Conservation (phyloP, 2,113 vertebrate genomes). For the Melanotaenia duboulayi region DNA sequence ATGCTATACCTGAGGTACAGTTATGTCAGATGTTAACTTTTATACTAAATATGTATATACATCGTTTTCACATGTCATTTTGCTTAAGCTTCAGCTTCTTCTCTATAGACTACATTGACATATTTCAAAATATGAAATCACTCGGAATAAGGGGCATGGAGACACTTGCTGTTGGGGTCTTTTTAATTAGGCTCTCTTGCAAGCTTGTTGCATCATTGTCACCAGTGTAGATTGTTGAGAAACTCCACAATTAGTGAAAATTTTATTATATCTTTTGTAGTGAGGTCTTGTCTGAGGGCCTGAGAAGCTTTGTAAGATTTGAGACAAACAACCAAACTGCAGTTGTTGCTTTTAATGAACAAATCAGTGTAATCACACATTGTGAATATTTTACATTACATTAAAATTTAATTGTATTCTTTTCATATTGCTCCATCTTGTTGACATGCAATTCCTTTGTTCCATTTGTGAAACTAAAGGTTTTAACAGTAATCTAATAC, state of each 20-base stretch:
- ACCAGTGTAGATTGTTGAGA: constrained; percentile 68
- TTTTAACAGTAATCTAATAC: constrained; percentile 14
- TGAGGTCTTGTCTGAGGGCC: constrained; percentile 46
- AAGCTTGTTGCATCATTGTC: constrained; percentile 70
- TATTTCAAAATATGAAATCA: constrained; percentile 65
- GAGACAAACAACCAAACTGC: constrained; percentile 59
- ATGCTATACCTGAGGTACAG: constrained; percentile 53
- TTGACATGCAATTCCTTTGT: constrained; percentile 21
- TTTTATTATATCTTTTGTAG: constrained; percentile 52
- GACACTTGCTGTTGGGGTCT: constrained; percentile 54
- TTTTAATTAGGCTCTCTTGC: constrained; percentile 75
- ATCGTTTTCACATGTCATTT: constrained; percentile 23
- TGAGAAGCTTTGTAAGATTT: constrained; percentile 62
- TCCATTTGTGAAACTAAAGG: constrained; percentile 21
- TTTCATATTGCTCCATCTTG: constrained; percentile 44
- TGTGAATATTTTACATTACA: constrained; percentile 63
- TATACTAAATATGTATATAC: constrained; percentile 50
- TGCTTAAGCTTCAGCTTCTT: constrained; percentile 29
- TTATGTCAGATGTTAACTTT: constrained; percentile 57
- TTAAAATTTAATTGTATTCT: constrained; percentile 37
- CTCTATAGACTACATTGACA: constrained; percentile 26
- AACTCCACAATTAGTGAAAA: constrained; percentile 73
- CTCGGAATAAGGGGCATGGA: constrained; percentile 41
- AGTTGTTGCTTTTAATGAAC: constrained; percentile 56
- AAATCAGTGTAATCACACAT: constrained; percentile 55